phyloP scores from a whole-genome alignment of 2,797 vertebrate genomes.

The Dromococcyx pavoninus region DNA sequence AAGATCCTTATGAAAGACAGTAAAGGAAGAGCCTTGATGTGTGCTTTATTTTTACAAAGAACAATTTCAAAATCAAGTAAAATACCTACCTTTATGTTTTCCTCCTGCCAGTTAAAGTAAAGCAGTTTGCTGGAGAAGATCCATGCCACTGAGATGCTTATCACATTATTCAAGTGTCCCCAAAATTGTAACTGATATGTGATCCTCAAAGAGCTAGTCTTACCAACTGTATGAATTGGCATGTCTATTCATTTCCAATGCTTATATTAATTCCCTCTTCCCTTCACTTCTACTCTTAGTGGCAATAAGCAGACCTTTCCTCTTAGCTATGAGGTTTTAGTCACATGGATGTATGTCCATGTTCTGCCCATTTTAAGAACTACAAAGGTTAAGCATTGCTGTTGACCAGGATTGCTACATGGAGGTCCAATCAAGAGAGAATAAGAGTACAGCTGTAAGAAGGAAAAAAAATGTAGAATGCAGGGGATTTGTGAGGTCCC shows the following conservation, averaged over 20 bases:
- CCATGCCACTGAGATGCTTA: neutral
- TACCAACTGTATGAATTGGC: fast-evolving
- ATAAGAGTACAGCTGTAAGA: neutral
- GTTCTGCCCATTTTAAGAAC: neutral
- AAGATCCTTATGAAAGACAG: neutral
- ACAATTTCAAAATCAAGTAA: neutral
- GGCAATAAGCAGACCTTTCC: neutral
- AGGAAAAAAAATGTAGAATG: neutral
- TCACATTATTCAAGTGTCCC: fast-evolving
- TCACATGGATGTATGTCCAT: fast-evolving
- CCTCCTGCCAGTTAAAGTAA: fast-evolving
- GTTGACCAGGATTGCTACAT: neutral
- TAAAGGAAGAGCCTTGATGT: neutral
- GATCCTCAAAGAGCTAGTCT: neutral
- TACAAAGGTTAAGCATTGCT: neutral
- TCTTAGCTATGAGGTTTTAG: neutral
- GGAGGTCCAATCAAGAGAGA: neutral
- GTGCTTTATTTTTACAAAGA: neutral
- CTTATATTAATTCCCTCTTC: neutral
- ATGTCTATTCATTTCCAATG: fast-evolving
- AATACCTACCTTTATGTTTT: neutral
- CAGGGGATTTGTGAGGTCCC: neutral
- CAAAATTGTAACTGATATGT: neutral
- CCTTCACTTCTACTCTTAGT: neutral
- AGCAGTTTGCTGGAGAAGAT: neutral